Conservation (phyloP, 2,888 invertebrate genomes). For the Pterostichus niger region DNA sequence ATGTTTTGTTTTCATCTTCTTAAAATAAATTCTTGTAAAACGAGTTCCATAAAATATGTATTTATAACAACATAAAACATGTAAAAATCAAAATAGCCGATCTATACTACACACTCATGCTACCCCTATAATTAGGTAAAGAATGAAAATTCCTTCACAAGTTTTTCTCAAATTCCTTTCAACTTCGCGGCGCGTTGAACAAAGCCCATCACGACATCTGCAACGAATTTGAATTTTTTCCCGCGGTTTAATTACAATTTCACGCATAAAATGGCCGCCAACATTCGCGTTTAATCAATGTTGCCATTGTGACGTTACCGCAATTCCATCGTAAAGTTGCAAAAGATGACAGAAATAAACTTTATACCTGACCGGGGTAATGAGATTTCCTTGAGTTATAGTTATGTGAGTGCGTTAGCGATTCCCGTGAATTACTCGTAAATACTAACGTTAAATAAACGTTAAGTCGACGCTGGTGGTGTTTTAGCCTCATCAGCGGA, state of each 20-base stretch:
- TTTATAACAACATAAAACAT: slow-evolving; percentile 9
- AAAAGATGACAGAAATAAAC: slow-evolving; percentile 59
- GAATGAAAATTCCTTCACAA: not conserved
- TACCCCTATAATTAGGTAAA: slow-evolving; percentile 17
- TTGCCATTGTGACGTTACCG: slow-evolving; percentile 50
- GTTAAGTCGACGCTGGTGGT: slow-evolving; percentile 26
- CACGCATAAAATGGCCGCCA: not conserved
- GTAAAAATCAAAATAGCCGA: slow-evolving; percentile 1
- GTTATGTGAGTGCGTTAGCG: slow-evolving; percentile 45
- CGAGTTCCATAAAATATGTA: not conserved
- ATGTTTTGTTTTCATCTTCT: no score
- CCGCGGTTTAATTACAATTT: slow-evolving; percentile 27
- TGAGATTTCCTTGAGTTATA: slow-evolving; percentile 56
- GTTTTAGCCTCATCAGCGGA: slow-evolving; percentile 36
- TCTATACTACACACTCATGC: no score
- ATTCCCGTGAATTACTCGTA: slow-evolving; percentile 58
- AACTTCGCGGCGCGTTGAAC: no score
- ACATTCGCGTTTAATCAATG: slow-evolving; percentile 51
- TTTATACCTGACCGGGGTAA: slow-evolving; percentile 53
- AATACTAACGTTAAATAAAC: slow-evolving; percentile 24
- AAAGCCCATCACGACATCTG: no score
- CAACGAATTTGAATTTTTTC: slow-evolving; percentile 1
- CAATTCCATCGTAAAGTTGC: slow-evolving; percentile 57
- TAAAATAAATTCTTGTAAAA: no score
- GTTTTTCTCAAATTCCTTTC: no score